Base-by-base conservation (phyloP, 2,797 vertebrate genomes). In the Pogoniulus pusillus region DNA sequence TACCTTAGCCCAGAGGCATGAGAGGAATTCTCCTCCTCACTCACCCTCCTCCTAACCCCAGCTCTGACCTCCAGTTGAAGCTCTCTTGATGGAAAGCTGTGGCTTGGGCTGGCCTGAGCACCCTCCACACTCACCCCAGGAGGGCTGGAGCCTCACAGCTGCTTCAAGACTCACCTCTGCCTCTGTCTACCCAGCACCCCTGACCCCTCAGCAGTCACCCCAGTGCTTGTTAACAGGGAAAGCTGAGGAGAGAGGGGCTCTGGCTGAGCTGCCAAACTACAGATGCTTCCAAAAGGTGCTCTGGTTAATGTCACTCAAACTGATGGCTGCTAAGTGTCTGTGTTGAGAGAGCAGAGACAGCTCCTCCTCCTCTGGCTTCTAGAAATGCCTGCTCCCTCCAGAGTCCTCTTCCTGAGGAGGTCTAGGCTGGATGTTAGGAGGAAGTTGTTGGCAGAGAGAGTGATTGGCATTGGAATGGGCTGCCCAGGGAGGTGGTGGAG, bases 1-100 rank as follows among this genome's bases (percentile, higher is more conserved):
- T 94, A 65, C 91, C 93, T 95, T 95, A 90, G 80, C 83, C 72
- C 83, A 71, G 66, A 96, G 78, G 88, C 95, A 97, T 1, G 93
- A 94, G 64, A 96, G 89, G 96, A 97, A 96, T 96, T 96, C 93
- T 89, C 54, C 59, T 65, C 10, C 0, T 13, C 65, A 32, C 53
- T 47, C 53, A 5, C 23, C 82, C 89, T 77, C 85, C 85, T 94
- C 76, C 85, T 87, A 60, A 62, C 70, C 68, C 49, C 87, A 76
- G 66, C 54, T 84, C 65, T 3, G 2, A 39, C 9, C 58, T 59
- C 73, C 69, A 74, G 19, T 1, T 22, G 39, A 47, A 79, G 23
- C 58, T 96, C 58, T 86, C 91, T 87, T 85, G 41, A 62, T 41
- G 13, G 34, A 20, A 17, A 75, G 26, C 45, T 0, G 4, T 2